phyloP scores from a whole-genome alignment of 2,797 vertebrate genomes.

The Dipus sagitta region DNA sequence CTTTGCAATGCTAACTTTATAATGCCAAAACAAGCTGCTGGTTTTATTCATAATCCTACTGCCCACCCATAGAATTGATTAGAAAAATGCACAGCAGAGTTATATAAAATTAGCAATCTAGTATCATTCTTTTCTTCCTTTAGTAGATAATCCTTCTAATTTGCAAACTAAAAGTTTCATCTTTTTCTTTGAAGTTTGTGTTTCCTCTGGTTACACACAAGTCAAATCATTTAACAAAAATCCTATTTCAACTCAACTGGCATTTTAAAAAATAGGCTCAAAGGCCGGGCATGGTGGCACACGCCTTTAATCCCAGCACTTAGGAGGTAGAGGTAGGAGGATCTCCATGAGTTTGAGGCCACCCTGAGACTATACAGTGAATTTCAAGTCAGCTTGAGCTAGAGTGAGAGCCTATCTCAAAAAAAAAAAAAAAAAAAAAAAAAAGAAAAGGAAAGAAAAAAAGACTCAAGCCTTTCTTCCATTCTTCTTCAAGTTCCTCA shows the following conservation, averaged over 20 bases:
- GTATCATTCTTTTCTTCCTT: neutral
- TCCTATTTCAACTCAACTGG: neutral
- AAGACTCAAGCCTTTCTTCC: neutral
- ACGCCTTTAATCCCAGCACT: no score
- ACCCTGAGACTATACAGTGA: no score
- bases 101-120: neutral
- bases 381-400: no score
- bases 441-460: slow-evolving; percentile 12
- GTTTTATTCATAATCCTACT: slow-evolving; percentile 26
- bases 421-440: no score
- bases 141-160: neutral
- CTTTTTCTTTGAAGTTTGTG: neutral
- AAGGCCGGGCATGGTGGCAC: neutral
- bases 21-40: neutral
- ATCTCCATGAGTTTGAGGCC: no score
- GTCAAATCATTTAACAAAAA: slow-evolving; percentile 27
- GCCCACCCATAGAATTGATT: neutral
- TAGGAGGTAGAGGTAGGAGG: no score
- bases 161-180: slow-evolving; percentile 2
- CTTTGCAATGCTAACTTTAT: neutral
- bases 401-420: no score
- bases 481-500: neutral
- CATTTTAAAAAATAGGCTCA: slow-evolving; percentile 25
- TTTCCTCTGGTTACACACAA: neutral
- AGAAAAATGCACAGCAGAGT: neutral